These are phyloP conservation scores for Proisotoma minuta DNA, from an alignment of 2,888 invertebrate species.

Conservation along the genomic window DNA sequence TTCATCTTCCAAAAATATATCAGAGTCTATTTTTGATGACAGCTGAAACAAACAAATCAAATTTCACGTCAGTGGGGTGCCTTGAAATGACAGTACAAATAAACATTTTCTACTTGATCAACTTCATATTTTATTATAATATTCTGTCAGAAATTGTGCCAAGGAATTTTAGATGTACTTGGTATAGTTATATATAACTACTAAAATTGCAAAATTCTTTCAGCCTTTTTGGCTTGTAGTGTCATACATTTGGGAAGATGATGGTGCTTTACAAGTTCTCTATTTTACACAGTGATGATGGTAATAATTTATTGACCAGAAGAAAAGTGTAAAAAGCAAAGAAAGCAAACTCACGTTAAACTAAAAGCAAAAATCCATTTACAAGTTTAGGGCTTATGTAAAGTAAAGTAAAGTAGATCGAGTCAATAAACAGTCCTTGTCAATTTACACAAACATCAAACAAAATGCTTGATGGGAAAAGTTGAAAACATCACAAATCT, in stretches of 20 bases:
- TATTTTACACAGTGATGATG: background rate
- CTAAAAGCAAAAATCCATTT: background rate
- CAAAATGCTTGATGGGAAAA: too few relatives aligned
- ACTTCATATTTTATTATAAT: too few relatives aligned
- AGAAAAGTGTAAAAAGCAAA: background rate
- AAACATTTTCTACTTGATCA: background rate
- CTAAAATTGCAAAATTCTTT: too few relatives aligned
- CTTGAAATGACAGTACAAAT: background rate
- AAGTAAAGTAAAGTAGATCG: background rate
- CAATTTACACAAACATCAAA: too few relatives aligned
- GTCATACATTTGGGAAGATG: too few relatives aligned
- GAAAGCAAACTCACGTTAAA: background rate
- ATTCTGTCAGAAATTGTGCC: too few relatives aligned
- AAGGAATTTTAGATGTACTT: too few relatives aligned
- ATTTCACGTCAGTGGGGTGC: constrained; percentile 2
- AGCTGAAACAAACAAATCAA: constrained; percentile 30
- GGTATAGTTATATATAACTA: too few relatives aligned
- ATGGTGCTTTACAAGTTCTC: too few relatives aligned
- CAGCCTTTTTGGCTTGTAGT: too few relatives aligned
- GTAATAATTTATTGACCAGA: background rate
- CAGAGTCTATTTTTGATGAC: constrained; percentile 43
- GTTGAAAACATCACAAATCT: too few relatives aligned
- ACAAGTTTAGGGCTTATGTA: background rate
- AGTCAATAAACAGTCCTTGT: background rate
- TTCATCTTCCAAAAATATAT: constrained; percentile 46